Evolutionary conservation across 2,113 vertebrate species (phyloP).

Genomic region (Atrichornis clamosus): DNA sequence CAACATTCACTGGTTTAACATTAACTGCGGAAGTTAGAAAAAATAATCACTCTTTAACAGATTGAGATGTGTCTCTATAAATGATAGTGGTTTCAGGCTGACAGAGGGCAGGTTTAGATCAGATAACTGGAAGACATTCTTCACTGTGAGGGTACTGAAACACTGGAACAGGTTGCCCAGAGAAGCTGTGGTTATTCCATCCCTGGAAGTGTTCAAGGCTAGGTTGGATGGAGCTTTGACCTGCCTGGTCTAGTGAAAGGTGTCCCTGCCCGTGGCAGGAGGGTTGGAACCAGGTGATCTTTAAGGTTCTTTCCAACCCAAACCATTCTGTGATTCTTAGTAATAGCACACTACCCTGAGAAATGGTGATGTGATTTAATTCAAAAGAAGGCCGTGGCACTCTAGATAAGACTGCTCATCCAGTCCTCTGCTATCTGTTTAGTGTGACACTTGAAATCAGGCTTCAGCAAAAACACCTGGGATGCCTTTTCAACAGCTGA

Average conservation of each 20-base stretch:
- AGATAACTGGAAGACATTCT: neutral
- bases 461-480: neutral
- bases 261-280: neutral
- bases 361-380: neutral
- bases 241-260: neutral
- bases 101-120: neutral
- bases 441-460: neutral
- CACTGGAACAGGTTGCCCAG: neutral
- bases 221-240: neutral
- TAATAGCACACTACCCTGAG: neutral
- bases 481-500: neutral
- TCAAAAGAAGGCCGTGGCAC: neutral
- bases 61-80: neutral
- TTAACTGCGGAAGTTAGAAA: neutral
- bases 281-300: neutral
- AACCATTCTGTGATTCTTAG: neutral
- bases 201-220: neutral
- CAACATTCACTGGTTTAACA: neutral
- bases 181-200: neutral
- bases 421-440: neutral
- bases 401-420: neutral
- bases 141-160: neutral
- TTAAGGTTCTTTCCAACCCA: neutral
- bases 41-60: rapidly evolving
- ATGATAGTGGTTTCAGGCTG: neutral